Percentiles rank a stretch among this genome's conserved stretches.
phyloP scores from a whole-genome alignment of 2,113 vertebrate species.

The Ammodramus savannarum region DNA sequence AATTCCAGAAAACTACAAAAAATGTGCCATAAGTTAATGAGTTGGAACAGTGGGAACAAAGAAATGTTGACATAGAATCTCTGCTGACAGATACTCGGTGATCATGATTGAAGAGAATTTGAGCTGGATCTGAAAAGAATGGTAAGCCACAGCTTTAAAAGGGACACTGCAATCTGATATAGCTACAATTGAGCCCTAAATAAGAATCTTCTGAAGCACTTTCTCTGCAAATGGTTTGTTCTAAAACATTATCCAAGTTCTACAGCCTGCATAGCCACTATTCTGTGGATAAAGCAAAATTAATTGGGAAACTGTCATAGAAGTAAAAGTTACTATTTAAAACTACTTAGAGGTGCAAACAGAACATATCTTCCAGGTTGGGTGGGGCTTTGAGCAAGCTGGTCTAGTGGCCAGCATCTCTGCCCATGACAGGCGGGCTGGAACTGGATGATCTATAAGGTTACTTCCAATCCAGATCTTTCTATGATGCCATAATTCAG shows the following conservation, averaged over 20 bases:
- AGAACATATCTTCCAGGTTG: background rate
- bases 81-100: background rate
- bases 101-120: background rate
- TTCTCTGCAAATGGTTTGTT: background rate
- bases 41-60: background rate
- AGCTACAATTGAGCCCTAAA: background rate
- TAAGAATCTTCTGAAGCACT: background rate
- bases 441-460: background rate
- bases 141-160: background rate
- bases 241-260: background rate
- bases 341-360: background rate
- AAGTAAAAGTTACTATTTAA: background rate
- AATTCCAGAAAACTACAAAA: background rate
- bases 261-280: background rate
- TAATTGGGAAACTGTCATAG: background rate
- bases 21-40: background rate
- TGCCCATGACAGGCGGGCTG: background rate
- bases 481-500: background rate
- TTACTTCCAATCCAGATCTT: background rate
- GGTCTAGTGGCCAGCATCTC: background rate
- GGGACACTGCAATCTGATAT: background rate
- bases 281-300: background rate
- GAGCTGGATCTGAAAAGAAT: background rate
- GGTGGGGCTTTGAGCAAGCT: background rate
- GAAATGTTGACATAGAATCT: background rate